These are phyloP conservation scores for Todiramphus chloris DNA, from an alignment of 2,113 vertebrate genomes.

Conservation along the genomic window DNA sequence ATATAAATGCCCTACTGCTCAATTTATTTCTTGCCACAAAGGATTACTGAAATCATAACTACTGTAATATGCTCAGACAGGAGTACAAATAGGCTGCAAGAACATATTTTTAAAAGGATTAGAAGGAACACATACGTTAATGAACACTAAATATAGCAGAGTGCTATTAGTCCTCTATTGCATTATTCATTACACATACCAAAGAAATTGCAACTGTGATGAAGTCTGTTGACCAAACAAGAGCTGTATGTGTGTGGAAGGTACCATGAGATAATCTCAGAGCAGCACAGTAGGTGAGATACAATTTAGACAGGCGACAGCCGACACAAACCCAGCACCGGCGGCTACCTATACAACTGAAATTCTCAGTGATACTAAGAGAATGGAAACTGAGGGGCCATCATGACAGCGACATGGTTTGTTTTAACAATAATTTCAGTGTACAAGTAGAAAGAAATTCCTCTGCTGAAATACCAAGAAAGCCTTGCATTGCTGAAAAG, in stretches of 20 bases:
- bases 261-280: neutral
- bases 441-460: neutral
- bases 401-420: neutral
- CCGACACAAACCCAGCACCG: neutral
- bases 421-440: neutral
- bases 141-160: constrained; percentile 43
- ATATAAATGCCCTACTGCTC: neutral
- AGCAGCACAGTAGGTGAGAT: neutral
- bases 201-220: neutral
- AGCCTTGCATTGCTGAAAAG: neutral
- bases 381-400: neutral
- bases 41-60: constrained; percentile 6
- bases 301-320: neutral
- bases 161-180: neutral
- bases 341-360: neutral
- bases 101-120: neutral
- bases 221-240: constrained; percentile 5
- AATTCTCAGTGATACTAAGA: neutral
- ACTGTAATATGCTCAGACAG: neutral
- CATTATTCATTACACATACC: constrained; percentile 31
- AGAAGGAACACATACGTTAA: neutral
- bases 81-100: constrained; percentile 1
- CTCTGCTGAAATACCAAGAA: neutral
- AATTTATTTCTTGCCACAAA: constrained; percentile 28
- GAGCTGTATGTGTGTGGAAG: neutral